A percentile compares a stretch with the other conserved stretches of the same genome.
phyloP scores from a whole-genome alignment of 2,113 vertebrate genomes.

The Paramormyrops kingsleyae region DNA sequence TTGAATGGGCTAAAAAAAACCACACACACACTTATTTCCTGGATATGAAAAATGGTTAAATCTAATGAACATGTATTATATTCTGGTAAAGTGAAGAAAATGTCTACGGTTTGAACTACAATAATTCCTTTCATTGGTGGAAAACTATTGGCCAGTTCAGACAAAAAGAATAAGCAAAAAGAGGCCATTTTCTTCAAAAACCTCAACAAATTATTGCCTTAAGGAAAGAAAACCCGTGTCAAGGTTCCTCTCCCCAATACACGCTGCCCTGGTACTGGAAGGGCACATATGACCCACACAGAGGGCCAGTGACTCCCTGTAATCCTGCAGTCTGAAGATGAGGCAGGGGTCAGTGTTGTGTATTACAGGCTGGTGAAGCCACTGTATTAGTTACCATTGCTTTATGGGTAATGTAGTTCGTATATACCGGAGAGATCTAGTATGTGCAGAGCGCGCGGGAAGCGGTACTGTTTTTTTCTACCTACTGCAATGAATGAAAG shows the following conservation, averaged over 20 bases:
- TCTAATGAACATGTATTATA: neutral
- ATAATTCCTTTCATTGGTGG: neutral
- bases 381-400: too few relatives aligned
- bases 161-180: neutral
- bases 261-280: neutral
- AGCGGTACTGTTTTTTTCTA: too few relatives aligned
- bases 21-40: neutral
- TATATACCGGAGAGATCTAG: too few relatives aligned
- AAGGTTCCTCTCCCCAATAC: neutral
- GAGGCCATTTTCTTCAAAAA: neutral
- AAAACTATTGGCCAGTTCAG: neutral
- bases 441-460: too few relatives aligned
- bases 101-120: neutral
- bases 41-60: neutral
- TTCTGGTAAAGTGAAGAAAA: neutral
- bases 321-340: neutral
- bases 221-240: neutral
- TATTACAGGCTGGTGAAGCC: too few relatives aligned
- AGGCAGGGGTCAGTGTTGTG: neutral
- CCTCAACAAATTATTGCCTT: neutral
- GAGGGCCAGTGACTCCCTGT: neutral
- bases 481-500: constrained; percentile 8
- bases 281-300: neutral
- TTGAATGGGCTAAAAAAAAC: neutral
- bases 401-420: too few relatives aligned